A percentile compares a stretch with the other conserved stretches of the same genome.
Evolutionary conservation across 2,113 vertebrate genomes (phyloP).

Genomic region (Eclectus roratus): DNA sequence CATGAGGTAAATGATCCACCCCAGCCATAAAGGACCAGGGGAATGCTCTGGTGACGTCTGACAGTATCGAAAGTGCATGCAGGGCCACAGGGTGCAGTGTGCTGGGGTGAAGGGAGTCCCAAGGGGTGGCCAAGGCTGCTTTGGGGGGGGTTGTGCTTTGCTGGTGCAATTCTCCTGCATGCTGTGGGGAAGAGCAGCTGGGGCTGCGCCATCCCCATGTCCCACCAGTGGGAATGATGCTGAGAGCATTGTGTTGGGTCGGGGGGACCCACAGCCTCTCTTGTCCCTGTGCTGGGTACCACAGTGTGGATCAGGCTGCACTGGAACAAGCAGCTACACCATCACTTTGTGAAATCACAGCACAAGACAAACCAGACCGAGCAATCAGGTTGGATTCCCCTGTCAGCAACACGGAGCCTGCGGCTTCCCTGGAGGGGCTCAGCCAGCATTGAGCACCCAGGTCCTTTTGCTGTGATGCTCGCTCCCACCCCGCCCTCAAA

Average conservation of each 20-base stretch:
- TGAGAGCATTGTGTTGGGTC: fast-evolving
- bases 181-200: not conserved
- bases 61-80: fast-evolving
- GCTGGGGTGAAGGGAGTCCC: no score
- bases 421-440: fast-evolving
- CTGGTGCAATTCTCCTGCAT: not conserved
- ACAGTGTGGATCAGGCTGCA: fast-evolving
- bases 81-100: fast-evolving
- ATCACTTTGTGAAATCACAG: not conserved
- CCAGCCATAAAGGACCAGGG: not conserved
- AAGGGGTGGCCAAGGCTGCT: not conserved
- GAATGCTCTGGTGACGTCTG: not conserved
- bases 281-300: not conserved
- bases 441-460: fast-evolving
- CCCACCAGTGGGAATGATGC: not conserved
- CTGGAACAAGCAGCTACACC: fast-evolving
- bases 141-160: not conserved
- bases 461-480: not conserved
- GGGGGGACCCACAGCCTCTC: not conserved
- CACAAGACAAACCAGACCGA: fast-evolving
- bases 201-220: not conserved
- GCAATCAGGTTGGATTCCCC: not conserved
- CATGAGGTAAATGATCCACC: not conserved
- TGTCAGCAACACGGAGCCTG: not conserved
- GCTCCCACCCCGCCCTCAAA: not conserved